Percentiles rank a stretch among this genome's conserved stretches.
Conservation (phyloP, 2,113 vertebrate species). For the Myodes glareolus region DNA sequence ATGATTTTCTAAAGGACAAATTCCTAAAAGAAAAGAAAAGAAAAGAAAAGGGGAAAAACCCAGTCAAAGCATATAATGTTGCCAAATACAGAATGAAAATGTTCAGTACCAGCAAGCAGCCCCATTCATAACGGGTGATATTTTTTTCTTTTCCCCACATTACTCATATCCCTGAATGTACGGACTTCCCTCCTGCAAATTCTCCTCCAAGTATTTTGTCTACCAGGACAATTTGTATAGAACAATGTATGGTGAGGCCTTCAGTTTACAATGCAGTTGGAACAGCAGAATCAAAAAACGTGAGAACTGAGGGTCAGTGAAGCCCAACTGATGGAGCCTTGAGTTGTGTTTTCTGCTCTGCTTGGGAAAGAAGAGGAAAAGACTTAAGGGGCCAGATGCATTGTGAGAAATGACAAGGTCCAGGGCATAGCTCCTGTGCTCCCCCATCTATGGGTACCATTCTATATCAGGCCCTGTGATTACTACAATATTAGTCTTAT, state of each 20-base stretch:
- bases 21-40: not conserved
- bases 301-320: not conserved
- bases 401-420: not conserved
- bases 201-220: not conserved
- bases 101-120: not conserved
- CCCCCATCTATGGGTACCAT: not conserved
- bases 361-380: not conserved
- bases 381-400: not conserved
- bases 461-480: not conserved
- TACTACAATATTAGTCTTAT: not conserved
- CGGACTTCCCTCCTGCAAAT: not conserved
- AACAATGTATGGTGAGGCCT: not conserved
- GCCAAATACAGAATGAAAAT: conserved; percentile 50
- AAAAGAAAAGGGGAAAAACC: not conserved
- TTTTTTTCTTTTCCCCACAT: not conserved
- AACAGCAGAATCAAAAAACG: not conserved
- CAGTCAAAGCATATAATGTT: not conserved
- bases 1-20: conserved; percentile 40
- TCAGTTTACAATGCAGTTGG: not conserved
- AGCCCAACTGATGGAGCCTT: not conserved
- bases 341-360: not conserved
- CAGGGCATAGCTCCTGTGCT: not conserved
- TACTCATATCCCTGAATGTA: not conserved
- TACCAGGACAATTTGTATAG: not conserved
- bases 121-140: not conserved